Evolutionary conservation across 2,797 vertebrate genomes (phyloP).

Genomic region (Margarornis squamiger): DNA sequence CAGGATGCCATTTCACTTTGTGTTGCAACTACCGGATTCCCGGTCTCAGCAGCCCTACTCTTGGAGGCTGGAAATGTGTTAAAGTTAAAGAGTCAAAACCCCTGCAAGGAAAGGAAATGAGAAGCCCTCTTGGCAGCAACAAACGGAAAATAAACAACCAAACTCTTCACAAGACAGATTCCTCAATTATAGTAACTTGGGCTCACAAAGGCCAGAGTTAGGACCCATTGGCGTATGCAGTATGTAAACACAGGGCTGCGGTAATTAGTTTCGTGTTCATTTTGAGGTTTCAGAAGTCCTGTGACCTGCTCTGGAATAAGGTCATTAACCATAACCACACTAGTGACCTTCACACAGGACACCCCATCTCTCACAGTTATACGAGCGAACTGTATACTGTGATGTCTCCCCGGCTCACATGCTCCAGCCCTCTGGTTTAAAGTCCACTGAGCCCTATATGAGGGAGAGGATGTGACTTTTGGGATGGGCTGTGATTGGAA

Average conservation of each 20-base stretch:
- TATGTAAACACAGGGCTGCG: constrained; percentile 88
- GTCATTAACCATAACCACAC: constrained; percentile 83
- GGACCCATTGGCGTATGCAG: constrained; percentile 86
- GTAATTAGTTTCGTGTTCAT: constrained; percentile 89
- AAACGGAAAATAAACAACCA: constrained; percentile 76
- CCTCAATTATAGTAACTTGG: constrained; percentile 70
- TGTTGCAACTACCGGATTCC: neutral
- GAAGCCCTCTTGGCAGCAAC: constrained; percentile 66
- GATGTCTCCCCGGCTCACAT: constrained; percentile 49
- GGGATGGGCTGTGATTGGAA: neutral
- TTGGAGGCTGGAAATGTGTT: constrained; percentile 52
- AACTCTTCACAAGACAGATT: constrained; percentile 67
- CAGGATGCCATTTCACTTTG: neutral
- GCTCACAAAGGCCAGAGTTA: constrained; percentile 78
- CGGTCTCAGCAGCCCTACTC: neutral
- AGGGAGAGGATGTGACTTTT: neutral
- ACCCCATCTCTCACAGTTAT: constrained; percentile 36
- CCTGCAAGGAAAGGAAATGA: constrained; percentile 64
- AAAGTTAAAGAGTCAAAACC: constrained; percentile 67
- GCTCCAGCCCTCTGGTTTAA: constrained; percentile 44
- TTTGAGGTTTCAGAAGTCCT: constrained; percentile 80
- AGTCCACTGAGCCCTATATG: neutral
- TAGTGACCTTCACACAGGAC: constrained; percentile 75
- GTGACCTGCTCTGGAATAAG: constrained; percentile 81
- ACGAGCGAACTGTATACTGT: constrained; percentile 53